phyloP scores from a whole-genome alignment of 92 coral and sea anemone species.

The Galaxea fascicularis region DNA sequence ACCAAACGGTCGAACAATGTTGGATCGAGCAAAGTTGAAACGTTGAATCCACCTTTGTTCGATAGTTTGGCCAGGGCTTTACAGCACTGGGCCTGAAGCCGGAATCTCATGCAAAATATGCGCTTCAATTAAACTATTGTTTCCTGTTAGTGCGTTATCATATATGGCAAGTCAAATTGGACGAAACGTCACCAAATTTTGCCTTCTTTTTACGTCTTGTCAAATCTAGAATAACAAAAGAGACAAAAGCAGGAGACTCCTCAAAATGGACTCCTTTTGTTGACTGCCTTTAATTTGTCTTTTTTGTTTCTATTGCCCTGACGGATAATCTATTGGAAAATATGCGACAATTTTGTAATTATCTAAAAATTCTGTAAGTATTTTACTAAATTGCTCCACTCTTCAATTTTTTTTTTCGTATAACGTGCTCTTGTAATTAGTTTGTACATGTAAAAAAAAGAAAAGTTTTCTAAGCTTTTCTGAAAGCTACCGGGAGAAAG shows the following conservation, averaged over 20 bases:
- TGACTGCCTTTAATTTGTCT: not conserved
- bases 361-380: not conserved
- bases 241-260: not conserved
- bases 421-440: not conserved
- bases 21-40: slow-evolving; percentile 33
- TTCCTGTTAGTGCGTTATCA: not conserved
- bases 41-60: slow-evolving; percentile 28
- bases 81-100: slow-evolving; percentile 19
- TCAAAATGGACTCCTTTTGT: not conserved
- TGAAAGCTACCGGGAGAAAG: too few species aligned
- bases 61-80: slow-evolving; percentile 10
- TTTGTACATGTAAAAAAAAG: not conserved
- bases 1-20: slow-evolving; percentile 31
- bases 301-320: not conserved
- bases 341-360: not conserved
- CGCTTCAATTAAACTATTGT: slow-evolving; percentile 2
- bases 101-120: slow-evolving; percentile 7
- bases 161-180: slow-evolving; percentile 11
- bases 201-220: not conserved
- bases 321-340: not conserved
- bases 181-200: slow-evolving; percentile 5
- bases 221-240: not conserved
- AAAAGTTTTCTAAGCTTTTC: too few species aligned
- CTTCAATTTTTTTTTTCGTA: not conserved
- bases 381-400: not conserved